Conservation (phyloP, 2,888 invertebrate genomes). For the Cephalotes varians region DNA sequence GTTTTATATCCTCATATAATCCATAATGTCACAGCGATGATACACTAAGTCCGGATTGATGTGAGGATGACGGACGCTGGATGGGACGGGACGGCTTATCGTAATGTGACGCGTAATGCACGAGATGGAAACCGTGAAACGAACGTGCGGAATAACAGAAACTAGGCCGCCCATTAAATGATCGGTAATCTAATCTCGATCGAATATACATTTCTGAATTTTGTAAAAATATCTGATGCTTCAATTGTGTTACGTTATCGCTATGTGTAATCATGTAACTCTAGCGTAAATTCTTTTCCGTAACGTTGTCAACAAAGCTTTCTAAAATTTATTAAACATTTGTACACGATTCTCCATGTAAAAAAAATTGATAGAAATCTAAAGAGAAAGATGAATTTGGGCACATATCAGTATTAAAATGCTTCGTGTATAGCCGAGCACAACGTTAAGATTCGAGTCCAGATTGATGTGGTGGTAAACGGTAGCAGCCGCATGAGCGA, state of each 20-base stretch:
- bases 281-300: background rate
- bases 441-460: conserved; percentile 41
- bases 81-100: background rate
- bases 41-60: conserved; percentile 70
- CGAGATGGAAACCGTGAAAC: conserved; percentile 23
- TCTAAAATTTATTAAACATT: conserved; percentile 30
- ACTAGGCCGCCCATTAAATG: conserved; percentile 17
- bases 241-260: conserved; percentile 13
- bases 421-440: conserved; percentile 47
- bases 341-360: background rate
- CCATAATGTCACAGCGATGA: conserved; percentile 52
- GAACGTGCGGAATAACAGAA: conserved; percentile 18
- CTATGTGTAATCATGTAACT: background rate
- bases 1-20: conserved; percentile 34
- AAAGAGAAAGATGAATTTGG: background rate
- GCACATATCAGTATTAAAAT: conserved; percentile 2
- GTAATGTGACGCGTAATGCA: background rate
- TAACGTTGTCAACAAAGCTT: background rate
- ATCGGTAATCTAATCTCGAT: conserved; percentile 32
- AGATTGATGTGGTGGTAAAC: conserved; percentile 43
- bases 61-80: conserved; percentile 35
- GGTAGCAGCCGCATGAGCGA: conserved; percentile 41
- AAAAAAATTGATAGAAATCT: background rate
- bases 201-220: background rate
- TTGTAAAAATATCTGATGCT: background rate